Base-by-base conservation (phyloP, 2,888 invertebrate genomes). In the Sinelater perroti region DNA sequence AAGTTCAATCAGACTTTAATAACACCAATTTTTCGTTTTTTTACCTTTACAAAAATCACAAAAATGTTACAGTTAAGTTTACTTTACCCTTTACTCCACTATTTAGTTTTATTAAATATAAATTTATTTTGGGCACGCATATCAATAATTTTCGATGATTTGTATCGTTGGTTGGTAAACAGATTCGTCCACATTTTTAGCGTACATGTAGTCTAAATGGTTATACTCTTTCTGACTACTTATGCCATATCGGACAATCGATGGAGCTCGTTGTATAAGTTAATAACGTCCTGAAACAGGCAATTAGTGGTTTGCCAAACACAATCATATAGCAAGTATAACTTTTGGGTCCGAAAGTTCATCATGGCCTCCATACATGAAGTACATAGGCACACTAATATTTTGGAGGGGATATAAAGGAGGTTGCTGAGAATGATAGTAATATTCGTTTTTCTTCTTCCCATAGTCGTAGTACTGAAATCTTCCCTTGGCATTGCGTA, bases 341-440 rank as follows among this genome's bases (percentile, higher is more conserved):
- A 46, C 46, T 33, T 33, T 46, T 20, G 17, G 13, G 4, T 6
- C 18, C 7, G 31, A 13, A 14, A 33, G 2, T 8, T 7, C 7
- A n/a, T 46, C 46, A 2, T 30, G 3, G 1, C 35, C 35, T 16
- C 50, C 50, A 17, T 6, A 16, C 11, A 50, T 28, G 2, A 50
- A 28, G 17, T 14, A 28, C 13, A 38, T 26, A 1, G 50, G 50
- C 36, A 28, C 28, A 1, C 6, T 8, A 8, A 50, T 50, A 10
- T 50, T 50, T 17, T 38, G 28, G 11, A 50, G 24, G 8, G 50
- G 50, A 20, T 50, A 50, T 13, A 21, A 14, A 16, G 50, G 50
- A 13, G 50, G 35, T 17, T 8, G 20, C 11, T 10, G 11, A 1
- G 26, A 28, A 10, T 38, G 16, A 11, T 50, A 50, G 2, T 17